Evolutionary conservation across 2,113 vertebrate species (phyloP), one percentile per base, ranked within the genome.

Genomic region (Rousettus leschenaultii): DNA sequence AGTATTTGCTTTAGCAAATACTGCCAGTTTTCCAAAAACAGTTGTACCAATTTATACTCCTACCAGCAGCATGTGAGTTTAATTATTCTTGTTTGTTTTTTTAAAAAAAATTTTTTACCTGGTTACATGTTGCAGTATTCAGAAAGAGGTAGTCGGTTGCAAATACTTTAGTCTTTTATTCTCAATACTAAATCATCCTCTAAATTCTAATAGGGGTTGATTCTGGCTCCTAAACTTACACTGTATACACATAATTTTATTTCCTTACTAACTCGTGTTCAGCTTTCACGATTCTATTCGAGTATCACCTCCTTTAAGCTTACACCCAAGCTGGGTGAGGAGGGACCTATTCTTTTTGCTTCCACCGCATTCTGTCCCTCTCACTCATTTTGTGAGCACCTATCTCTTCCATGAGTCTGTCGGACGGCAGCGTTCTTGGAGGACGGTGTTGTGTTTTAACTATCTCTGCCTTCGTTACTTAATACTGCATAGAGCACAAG

Each of bases 31-130:
- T 85, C 73, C 73, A 74, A 78, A 86, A 85, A 73, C 28, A 74
- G 66, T 89, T 86, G n/a, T 28, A 65, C 73, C n/a, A 35, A 43
- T 79, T 91, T 82, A 80, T 30, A 88, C 38, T 88, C 24, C 95
- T 79, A 53, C 45, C 70, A 66, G 57, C 10, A 59, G 18, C 33
- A 33, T n/a, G 40, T 66, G 71, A 90, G 30, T 40, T 89, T 24
- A 63, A 5, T 84, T 90, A 61, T 79, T 57, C 86, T 93, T 95
- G 12, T 95, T 35, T 40, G 4, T 90, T 78, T 78, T 19, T 26
- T 71, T 35, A 43, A 28, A 61, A 19, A 1, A 82, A 82, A 73
- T 71, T 68, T 94, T 48, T 95, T 51, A 51, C 51, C 86, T 84
- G 35, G 48, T 65, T 71, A 65, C 38, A 80, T 65, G 30, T 59